A percentile compares a stretch with the other conserved stretches of the same genome.
Conservation (phyloP, 2,113 vertebrate species). For the Thryonomys swinderianus region DNA sequence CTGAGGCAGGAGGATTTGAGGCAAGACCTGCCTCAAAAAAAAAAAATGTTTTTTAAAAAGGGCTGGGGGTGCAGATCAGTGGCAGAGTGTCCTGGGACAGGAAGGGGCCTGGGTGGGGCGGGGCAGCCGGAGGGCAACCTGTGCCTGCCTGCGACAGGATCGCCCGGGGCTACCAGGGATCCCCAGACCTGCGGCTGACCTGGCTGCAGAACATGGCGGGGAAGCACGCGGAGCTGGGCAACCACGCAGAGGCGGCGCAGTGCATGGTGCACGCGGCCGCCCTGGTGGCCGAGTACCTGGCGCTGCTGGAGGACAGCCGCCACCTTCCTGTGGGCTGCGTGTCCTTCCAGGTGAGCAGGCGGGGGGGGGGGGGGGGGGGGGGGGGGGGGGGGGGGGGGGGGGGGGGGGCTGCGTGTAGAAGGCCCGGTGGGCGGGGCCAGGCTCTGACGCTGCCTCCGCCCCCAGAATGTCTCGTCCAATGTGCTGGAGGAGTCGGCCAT, state of each 20-base stretch:
- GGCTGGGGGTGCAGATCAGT: not conserved
- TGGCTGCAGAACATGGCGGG: constrained; percentile 97
- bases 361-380: accelerated
- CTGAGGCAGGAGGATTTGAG: not conserved
- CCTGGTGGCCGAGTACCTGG: constrained; percentile 94
- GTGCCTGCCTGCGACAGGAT: constrained; percentile 85
- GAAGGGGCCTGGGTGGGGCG: not conserved
- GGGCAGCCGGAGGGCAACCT: not conserved
- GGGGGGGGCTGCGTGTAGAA: accelerated
- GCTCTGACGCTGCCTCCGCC: not conserved
- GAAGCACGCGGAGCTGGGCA: constrained; percentile 92
- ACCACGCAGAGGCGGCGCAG: constrained; percentile 95
- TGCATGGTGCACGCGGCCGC: constrained; percentile 95
- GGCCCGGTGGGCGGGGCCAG: accelerated
- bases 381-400: accelerated
- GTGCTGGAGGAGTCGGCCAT: constrained; percentile 95
- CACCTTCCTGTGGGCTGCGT: constrained; percentile 95
- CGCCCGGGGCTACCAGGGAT: constrained; percentile 96
- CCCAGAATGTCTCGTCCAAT: constrained; percentile 93
- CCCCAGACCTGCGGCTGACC: constrained; percentile 93
- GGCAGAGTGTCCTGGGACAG: not conserved
- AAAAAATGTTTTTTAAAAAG: too few relatives aligned
- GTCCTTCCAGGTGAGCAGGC: constrained; percentile 91
- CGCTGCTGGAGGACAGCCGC: constrained; percentile 94
- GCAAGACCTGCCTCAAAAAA: not conserved